Conservation (phyloP, 2,113 vertebrate species). For the Pyxicephalus adspersus region DNA sequence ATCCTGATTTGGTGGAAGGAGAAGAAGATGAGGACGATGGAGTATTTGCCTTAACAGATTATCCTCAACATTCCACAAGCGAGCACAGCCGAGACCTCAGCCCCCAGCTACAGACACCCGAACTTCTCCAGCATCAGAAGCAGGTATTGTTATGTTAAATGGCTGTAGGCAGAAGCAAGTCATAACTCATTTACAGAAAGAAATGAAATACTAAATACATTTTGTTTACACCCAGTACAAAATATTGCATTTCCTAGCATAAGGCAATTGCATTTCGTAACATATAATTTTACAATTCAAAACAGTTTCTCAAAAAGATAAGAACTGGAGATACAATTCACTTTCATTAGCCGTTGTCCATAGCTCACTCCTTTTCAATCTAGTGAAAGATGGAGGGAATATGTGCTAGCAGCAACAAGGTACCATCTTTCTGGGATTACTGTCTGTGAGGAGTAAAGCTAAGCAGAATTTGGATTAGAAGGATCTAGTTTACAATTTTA, state of each 20-base stretch:
- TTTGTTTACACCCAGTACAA: background rate
- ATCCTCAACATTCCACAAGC: conserved; percentile 64
- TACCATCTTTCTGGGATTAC: too few species aligned
- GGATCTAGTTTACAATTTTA: too few species aligned
- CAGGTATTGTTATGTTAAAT: conserved; percentile 74
- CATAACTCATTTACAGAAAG: background rate
- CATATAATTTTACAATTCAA: too few species aligned
- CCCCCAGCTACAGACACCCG: conserved; percentile 74
- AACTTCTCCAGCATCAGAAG: conserved; percentile 81
- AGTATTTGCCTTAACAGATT: conserved; percentile 67
- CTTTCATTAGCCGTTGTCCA: too few species aligned
- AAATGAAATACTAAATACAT: background rate
- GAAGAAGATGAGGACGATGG: conserved; percentile 62
- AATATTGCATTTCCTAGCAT: background rate
- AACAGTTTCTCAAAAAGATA: too few species aligned
- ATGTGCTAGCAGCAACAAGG: too few species aligned
- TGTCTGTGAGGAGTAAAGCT: too few species aligned
- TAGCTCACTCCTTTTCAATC: too few species aligned
- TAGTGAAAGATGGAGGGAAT: too few species aligned
- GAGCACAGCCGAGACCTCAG: conserved; percentile 59
- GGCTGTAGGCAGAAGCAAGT: background rate
- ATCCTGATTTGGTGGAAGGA: conserved; percentile 66
- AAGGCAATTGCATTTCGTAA: background rate
- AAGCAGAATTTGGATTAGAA: too few species aligned
- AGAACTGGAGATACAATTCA: too few species aligned